These are phyloP conservation scores for Parascotia fuliginaria DNA, from an alignment of 2,888 invertebrate genomes.

Conservation along the genomic window DNA sequence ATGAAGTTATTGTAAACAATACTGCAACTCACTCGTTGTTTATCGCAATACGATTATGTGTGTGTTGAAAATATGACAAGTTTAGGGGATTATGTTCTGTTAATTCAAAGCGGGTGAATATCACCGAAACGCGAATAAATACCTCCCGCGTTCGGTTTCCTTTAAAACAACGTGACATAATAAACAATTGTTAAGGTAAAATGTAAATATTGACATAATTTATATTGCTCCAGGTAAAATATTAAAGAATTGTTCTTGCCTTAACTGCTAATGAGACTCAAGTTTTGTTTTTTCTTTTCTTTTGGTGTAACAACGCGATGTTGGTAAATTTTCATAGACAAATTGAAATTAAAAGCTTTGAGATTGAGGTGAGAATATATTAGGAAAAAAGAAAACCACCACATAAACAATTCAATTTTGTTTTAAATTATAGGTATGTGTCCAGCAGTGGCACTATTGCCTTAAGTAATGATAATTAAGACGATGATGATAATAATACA, in stretches of 20 bases:
- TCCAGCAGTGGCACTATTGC: no score
- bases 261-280: constrained; percentile 13
- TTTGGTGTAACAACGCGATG: not conserved
- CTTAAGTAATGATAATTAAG: no score
- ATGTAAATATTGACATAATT: constrained; percentile 22
- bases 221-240: constrained; percentile 13
- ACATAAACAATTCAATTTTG: no score
- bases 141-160: constrained; percentile 20
- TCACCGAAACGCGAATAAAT: constrained; percentile 22
- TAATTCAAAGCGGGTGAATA: constrained; percentile 18
- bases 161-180: constrained; percentile 24
- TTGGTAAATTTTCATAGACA: not conserved
- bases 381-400: no score
- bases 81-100: constrained; percentile 23
- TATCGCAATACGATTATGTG: constrained; percentile 13
- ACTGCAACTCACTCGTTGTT: constrained; percentile 33
- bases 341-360: no score
- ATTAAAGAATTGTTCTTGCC: constrained; percentile 21
- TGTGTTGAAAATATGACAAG: constrained; percentile 21
- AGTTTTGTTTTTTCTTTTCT: constrained; percentile 5
- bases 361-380: no score
- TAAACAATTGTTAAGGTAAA: constrained; percentile 21
- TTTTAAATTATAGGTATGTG: no score
- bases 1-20: constrained; percentile 47
- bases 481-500: no score